Base-by-base conservation (phyloP, 2,113 vertebrate genomes). In the Pelvicachromis taeniatus region DNA sequence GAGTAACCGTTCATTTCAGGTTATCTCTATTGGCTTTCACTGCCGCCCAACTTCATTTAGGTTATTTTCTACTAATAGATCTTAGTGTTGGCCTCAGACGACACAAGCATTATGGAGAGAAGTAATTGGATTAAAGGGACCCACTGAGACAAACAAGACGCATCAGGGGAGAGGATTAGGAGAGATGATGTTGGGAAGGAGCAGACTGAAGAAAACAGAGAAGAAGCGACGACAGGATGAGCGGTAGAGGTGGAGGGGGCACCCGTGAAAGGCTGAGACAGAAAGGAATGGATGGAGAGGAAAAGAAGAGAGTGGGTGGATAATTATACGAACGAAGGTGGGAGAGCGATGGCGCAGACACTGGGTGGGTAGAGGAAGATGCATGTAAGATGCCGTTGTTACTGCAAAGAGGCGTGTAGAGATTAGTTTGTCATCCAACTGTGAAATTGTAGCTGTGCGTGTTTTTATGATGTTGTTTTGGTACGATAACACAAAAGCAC, bases 101-200 rank as follows among this genome's bases (percentile, higher is more conserved):
- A 58, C 50, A 70, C 35, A 23, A 10, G 45, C 59, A 82, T 88
- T 55, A 87, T 53, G 6, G 78, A 79, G 61, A 61, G 19, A 73
- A 40, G 55, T 86, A 89, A 93, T 78, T 89, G 84, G 86, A 91
- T 92, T 90, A 86, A 73, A 48, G 85, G 29, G 58, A 78, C 78
- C 83, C 33, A 56, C 5, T 38, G 70, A 86, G 79, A 80, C 77
- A 84, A 83, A 85, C 50, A 77, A 82, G 26, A 81, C 3, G 29
- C 78, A 65, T 53, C 53, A 59, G 21, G 59, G 58, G 81, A 81
- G 45, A n/a, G 82, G 78, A 88, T 81, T 53, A 83, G n/a, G 21
- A 35, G 11, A 35, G 70, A 78, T 35, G 53, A 54, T 65, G 56
- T 7, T 35, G 17, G 63, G 50, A 53, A 40, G 5, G 29, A 58